Conservation (phyloP, 2,797 vertebrate genomes). For the Gallinago nigripennis region DNA sequence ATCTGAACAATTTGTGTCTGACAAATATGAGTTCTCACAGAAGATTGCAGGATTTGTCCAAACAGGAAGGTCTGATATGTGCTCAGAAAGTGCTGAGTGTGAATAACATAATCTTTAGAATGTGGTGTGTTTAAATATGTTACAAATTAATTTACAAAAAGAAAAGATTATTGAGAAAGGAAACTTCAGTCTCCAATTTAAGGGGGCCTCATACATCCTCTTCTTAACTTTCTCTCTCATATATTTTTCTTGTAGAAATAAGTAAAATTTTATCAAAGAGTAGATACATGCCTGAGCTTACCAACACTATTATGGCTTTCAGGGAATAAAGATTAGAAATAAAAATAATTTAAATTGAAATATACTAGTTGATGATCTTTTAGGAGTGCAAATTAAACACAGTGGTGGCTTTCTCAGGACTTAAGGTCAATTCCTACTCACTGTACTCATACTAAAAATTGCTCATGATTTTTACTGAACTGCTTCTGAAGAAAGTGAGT, state of each 20-base stretch:
- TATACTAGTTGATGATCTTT: not conserved
- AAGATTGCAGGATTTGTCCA: not conserved
- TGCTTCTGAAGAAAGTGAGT: not conserved
- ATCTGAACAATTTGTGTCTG: not conserved
- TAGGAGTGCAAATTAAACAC: not conserved
- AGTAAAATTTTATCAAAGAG: not conserved
- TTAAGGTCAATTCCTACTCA: not conserved
- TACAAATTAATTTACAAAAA: not conserved
- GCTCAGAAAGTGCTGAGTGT: not conserved
- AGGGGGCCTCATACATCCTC: not conserved
- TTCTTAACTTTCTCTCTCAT: not conserved
- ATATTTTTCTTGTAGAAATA: not conserved
- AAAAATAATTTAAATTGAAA: not conserved
- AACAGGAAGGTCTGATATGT: not conserved
- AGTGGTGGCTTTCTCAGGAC: not conserved
- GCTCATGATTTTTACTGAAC: not conserved
- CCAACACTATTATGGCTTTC: not conserved
- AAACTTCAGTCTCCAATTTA: not conserved
- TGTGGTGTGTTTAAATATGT: not conserved
- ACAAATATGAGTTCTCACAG: not conserved
- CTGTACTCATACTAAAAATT: not conserved
- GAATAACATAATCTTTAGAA: not conserved
- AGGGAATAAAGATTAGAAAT: not conserved
- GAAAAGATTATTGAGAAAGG: not conserved
- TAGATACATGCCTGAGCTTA: not conserved